These are phyloP conservation scores for Sebastes minor DNA, from an alignment of 2,797 vertebrate genomes.

Conservation along the genomic window DNA sequence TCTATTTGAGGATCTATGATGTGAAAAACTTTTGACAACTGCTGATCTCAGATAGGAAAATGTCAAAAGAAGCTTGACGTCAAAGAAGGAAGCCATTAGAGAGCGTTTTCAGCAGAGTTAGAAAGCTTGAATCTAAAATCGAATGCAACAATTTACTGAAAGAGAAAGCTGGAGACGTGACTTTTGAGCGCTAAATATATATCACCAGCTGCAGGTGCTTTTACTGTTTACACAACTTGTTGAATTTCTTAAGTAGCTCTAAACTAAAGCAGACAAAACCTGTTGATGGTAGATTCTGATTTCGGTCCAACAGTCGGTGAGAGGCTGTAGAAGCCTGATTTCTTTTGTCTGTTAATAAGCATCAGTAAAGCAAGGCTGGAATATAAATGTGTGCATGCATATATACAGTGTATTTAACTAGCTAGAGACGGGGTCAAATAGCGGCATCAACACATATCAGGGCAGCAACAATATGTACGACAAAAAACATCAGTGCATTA, in stretches of 20 bases:
- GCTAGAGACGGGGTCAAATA: too few species aligned
- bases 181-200: constrained; percentile 2
- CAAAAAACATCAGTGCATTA: too few species aligned
- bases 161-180: background rate
- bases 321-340: background rate
- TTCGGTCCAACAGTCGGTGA: background rate
- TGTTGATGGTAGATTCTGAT: background rate
- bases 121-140: constrained; percentile 4
- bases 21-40: constrained; percentile 28
- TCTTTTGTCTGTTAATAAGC: background rate
- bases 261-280: background rate
- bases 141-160: constrained; percentile 3
- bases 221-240: background rate
- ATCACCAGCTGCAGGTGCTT: constrained; percentile 8
- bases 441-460: too few species aligned
- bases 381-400: accelerated
- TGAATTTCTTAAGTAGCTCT: background rate
- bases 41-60: constrained; percentile 45
- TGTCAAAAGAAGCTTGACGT: constrained; percentile 36
- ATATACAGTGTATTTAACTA: too few species aligned
- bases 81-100: constrained; percentile 27
- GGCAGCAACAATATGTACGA: too few species aligned
- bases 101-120: background rate
- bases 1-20: constrained; percentile 16
- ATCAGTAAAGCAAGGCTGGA: background rate